Conservation (phyloP, 2,888 invertebrate species). For the Perdita meconis region DNA sequence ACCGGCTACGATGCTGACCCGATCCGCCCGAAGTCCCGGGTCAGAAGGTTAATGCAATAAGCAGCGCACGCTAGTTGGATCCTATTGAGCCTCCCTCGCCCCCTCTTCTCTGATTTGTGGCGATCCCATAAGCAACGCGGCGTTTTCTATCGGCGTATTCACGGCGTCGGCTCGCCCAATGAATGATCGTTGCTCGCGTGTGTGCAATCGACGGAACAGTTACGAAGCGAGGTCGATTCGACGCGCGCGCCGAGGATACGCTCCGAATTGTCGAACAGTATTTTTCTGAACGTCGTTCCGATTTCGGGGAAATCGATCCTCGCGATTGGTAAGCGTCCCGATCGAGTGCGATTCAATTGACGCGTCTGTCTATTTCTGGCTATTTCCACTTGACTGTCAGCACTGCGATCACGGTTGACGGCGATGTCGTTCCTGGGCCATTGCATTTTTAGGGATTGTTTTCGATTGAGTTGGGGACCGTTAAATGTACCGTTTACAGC, state of each 20-base stretch:
- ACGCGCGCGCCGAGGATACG: too few species aligned
- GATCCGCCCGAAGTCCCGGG: conserved; percentile 59
- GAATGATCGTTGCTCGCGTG: not conserved
- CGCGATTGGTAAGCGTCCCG: not conserved
- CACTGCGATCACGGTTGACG: too few species aligned
- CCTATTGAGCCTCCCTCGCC: conserved; percentile 39
- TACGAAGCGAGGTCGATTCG: not conserved
- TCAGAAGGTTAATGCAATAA: conserved; percentile 66
- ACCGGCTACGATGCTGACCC: conserved; percentile 34
- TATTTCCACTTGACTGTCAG: not conserved
- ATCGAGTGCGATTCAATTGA: not conserved
- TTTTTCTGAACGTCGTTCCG: not conserved
- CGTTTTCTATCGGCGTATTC: conserved; percentile 4
- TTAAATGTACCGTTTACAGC: too few species aligned
- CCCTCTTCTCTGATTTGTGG: conserved; percentile 36
- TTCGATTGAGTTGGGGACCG: too few species aligned
- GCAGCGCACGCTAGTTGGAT: conserved; percentile 56
- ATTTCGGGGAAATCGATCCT: not conserved
- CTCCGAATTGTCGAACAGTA: too few species aligned
- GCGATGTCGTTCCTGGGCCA: too few species aligned
- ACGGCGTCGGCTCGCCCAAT: not conserved
- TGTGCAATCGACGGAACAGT: not conserved
- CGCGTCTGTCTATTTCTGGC: conserved; percentile 1
- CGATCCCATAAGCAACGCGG: conserved; percentile 3
- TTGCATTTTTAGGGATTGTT: too few species aligned